Base-by-base conservation (phyloP, 2,888 invertebrate species). In the Scelioninae gen. 1 region DNA sequence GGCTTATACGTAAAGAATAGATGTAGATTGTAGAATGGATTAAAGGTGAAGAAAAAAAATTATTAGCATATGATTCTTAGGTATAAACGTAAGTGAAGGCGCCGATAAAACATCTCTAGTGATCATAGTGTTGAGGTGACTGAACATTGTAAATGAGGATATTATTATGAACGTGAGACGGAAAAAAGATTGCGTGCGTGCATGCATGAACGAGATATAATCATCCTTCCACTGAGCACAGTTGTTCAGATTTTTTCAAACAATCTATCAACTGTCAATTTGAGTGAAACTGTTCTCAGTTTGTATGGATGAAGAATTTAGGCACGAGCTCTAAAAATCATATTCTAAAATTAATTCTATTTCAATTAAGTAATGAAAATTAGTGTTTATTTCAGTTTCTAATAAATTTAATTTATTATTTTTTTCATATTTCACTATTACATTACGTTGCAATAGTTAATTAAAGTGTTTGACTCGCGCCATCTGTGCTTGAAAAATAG, bases 1-100 rank as follows among this genome's bases (percentile, higher is more conserved):
- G 78, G 75, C 81, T 79, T 82, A 78, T 43, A 82, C 29, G 56
- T 83, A 84, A 78, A 16, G 75, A 84, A 75, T 84, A 84, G 74
- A 47, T 34, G 74, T 84, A 84, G 81, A 69, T 38, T 40, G 60
- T 80, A 84, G 77, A 69, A 58, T 16, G 77, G 74, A 56, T 71
- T 75, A 60, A 23, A 69, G 65, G 60, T 66, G 60, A 63, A 69
- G 45, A 68, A 63, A 23, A 23, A n/a, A 68, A 68, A 71, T 72
- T 68, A 71, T 81, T 77, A 84, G 72, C 45, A 45, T 84, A 81
- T 65, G 75, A 63, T 71, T 76, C 40, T 75, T 84, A 81, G 78
- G 71, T 65, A 56, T 78, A 81, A 38, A 76, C 62, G 65, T 82
- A 81, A 74, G 77, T 78, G 76, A 81, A 84, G 72, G 74, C 68